Percentiles rank a stretch among this genome's conserved stretches.
These are phyloP conservation scores for Stigmatopora nigra DNA, from an alignment of 2,113 vertebrate genomes.

Conservation along the genomic window DNA sequence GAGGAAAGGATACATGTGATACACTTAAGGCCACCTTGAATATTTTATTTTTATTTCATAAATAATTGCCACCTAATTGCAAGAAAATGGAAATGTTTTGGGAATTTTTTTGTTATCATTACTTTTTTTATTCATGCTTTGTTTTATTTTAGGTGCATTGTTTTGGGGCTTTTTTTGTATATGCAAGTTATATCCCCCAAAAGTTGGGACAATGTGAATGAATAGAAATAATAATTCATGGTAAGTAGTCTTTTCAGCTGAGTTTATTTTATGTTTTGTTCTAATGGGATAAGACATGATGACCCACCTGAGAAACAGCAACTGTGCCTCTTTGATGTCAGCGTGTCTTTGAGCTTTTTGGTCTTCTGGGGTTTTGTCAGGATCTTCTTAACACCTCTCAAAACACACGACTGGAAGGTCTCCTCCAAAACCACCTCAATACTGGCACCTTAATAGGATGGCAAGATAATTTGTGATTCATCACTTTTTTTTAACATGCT, in stretches of 20 bases:
- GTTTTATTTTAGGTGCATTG: too few species aligned
- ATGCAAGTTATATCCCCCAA: too few species aligned
- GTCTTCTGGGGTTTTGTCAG: constrained; percentile 75
- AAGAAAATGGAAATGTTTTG: not conserved
- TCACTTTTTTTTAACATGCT: too few species aligned
- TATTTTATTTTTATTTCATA: not conserved
- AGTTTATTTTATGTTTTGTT: not conserved
- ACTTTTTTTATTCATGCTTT: too few species aligned
- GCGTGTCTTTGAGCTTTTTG: constrained; percentile 72
- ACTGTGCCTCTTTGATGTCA: constrained; percentile 79
- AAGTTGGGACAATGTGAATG: too few species aligned
- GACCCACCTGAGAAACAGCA: constrained; percentile 86
- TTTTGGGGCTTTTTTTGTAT: too few species aligned
- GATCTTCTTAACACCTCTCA: constrained; percentile 77
- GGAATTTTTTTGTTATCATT: not conserved
- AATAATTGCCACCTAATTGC: not conserved
- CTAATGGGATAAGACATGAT: constrained; percentile 5
- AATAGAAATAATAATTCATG: too few species aligned
- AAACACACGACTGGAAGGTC: constrained; percentile 80
- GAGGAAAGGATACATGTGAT: constrained; percentile 1
- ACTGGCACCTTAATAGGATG: constrained; percentile 68
- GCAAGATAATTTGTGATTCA: too few species aligned
- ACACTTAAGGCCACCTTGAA: not conserved
- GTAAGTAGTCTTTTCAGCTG: too few species aligned
- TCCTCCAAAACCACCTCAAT: constrained; percentile 87